phyloP scores from a whole-genome alignment of 1,140 invertebrate genomes.

The Saccostrea echinata region DNA sequence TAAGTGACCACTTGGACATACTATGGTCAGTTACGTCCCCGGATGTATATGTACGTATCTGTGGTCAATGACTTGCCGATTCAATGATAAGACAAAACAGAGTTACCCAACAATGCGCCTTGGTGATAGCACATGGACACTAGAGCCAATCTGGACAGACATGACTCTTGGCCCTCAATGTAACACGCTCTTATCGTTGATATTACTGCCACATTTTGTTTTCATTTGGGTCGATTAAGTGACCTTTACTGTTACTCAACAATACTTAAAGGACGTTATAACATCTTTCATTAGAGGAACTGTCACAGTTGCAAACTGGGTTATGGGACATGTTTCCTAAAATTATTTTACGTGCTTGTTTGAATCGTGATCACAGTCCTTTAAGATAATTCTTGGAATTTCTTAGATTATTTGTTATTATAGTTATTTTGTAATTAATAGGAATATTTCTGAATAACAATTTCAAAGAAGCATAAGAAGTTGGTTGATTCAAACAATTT shows the following conservation, averaged over 20 bases:
- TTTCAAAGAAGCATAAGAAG: no score
- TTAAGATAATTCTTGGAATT: no score
- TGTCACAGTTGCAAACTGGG: no score
- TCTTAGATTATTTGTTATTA: no score
- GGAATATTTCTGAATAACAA: no score
- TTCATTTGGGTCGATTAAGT: slow-evolving; percentile 14
- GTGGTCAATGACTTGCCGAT: slow-evolving; percentile 5
- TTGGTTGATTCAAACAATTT: no score
- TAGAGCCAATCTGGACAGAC: neutral
- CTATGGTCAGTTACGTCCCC: slow-evolving; percentile 11
- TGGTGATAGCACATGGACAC: neutral
- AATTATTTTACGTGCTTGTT: no score
- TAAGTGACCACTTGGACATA: slow-evolving; percentile 6
- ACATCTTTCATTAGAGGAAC: no score
- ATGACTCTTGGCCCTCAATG: neutral
- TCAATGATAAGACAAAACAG: slow-evolving; percentile 32
- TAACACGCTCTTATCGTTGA: slow-evolving; percentile 17
- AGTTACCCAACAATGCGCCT: slow-evolving; percentile 19
- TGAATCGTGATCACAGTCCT: no score
- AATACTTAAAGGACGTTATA: no score
- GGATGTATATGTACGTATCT: slow-evolving; percentile 23
- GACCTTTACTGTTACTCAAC: neutral
- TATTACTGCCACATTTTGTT: slow-evolving; percentile 34
- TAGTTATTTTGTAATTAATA: no score
- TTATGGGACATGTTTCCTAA: no score